Evolutionary conservation across 2,888 invertebrate species (phyloP), one percentile per base, ranked within the genome.

Genomic region (Tenthredo notha): DNA sequence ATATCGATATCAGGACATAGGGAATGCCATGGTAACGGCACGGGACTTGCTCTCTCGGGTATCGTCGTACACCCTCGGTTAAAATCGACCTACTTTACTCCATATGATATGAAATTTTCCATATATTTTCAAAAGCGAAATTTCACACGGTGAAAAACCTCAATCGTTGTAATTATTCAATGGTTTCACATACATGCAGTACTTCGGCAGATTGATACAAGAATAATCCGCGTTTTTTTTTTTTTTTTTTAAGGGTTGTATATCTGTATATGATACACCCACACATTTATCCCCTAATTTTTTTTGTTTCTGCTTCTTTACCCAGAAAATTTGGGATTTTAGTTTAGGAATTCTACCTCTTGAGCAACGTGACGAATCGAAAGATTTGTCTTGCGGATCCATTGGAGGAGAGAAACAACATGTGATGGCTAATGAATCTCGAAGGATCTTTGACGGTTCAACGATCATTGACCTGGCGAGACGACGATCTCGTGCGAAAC

Each of bases 21-120:
- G 82, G 72, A 83, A 82, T 43, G 85, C 85, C 85, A 85, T 85
- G 85, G 85, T 82, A 85, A 85, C 85, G 85, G 80, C 80, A 80
- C 58, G 80, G 77, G 50, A 77, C 77, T 33, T 33, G 54, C 47
- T 33, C 77, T 77, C 33, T 77, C 77, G 77, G 54, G 54, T 10
- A 50, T 29, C 77, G 54, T 77, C 77, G 77, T 77, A 77, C 29
- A 33, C 50, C 50, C 18, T 77, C 77, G 77, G 80, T 25, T n/a
- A 80, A 9, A 18, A 12, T 21, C 61, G 80, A 61, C 61, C 80
- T 80, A 61, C 58, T 78, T 80, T n/a, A 47, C 25, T 21, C 5
- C 25, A 37, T 2, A 50, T 12, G 21, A 21, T 25, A 43, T 3
- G 21, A 37, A 72, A 72, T 43, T 74, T 43, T 18, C 21, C n/a